Evolutionary conservation across 2,797 vertebrate species (phyloP), one percentile per base, ranked within the genome.

Genomic region (Aplochiton taeniatus): DNA sequence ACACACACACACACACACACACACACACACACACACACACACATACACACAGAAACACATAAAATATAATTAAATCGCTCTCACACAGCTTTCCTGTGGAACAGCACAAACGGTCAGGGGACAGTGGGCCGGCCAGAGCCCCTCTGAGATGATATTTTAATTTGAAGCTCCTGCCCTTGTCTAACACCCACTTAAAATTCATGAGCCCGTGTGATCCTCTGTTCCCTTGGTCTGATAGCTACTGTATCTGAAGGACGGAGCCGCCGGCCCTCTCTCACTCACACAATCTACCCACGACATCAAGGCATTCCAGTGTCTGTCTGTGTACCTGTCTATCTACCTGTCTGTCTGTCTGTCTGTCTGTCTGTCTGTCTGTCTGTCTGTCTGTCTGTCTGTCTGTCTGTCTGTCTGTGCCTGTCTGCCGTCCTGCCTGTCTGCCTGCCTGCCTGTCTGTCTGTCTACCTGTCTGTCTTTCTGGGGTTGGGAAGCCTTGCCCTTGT

Each of bases 181-280:
- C 69, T 58, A 52, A 9, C 65, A 59, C 11, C 1, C 68, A 75
- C 64, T 84, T 87, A 75, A 82, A 76, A 89, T 86, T 80, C 73
- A 88, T 82, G 73, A 82, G 70, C 57, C 74, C 17, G 61, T 55
- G 56, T 65, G 71, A 70, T 51, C 70, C 49, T 43, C 51, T 62
- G 50, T 74, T 50, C 68, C 67, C 18, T 20, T 7, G 69, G 74
- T 74, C 63, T 69, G 50, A 69, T 61, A 20, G 60, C 46, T 50
- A 16, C 62, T 63, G 65, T 53, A 77, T 53, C 65, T 83, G 69
- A 80, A 76, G 76, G 78, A 82, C 73, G 71, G 74, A 76, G 50
- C 12, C 12, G 8, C 31, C 68, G 20, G 4, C 51, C 61, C 56
- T 72, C 58, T 42, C 59, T 69, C 54, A 42, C 69, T 62, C n/a